Base-by-base conservation (phyloP, 2,888 invertebrate genomes). In the Protophormia terraenovae region DNA sequence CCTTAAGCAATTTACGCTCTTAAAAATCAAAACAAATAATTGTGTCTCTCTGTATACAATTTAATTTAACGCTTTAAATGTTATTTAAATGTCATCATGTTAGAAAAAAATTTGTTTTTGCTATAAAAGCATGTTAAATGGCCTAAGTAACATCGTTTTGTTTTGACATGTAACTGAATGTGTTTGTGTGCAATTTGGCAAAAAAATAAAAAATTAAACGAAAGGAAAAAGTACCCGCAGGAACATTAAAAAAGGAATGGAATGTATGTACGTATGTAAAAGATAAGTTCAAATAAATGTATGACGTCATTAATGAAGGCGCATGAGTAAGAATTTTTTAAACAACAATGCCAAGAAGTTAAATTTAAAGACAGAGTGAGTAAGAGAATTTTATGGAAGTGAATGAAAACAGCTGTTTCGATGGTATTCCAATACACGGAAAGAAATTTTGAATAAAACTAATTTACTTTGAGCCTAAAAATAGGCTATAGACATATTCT, bases 401-500 rank as follows among this genome's bases (percentile, higher is more conserved):
- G 22, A 19, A 55, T n/a, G 58, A 41, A 83, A 83, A 76, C 87
- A 87, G 86, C 86, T 87, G 87, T 83, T 84, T 47, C 8, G 10
- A 24, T 2, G 41, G 55, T 55, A 27, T 86, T 86, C 84, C 86
- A 86, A 24, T 81, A 77, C 86, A 87, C 77, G 14, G 16, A 47
- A 29, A 64, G 45, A 78, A 86, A 86, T 10, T 29, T 19, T 24
- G 6, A 47, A 10, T n/a, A 7, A 22, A 27, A 10, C n/a, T 19
- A 22, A 45, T n/a, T 32, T 53, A 14, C 22, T 14, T 10, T 29
- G 12, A 16, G 2, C 19, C 47, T 47, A 7, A 47, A 47, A 41
- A n/a, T 41, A 41, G 41, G 41, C 41, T 41, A 14, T 41, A 14
- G 14, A 32, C 1, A 32, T 32, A 32, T 8, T 8, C 1, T 32